Conservation (phyloP, 2,113 vertebrate genomes). For the Cairina moschata region DNA sequence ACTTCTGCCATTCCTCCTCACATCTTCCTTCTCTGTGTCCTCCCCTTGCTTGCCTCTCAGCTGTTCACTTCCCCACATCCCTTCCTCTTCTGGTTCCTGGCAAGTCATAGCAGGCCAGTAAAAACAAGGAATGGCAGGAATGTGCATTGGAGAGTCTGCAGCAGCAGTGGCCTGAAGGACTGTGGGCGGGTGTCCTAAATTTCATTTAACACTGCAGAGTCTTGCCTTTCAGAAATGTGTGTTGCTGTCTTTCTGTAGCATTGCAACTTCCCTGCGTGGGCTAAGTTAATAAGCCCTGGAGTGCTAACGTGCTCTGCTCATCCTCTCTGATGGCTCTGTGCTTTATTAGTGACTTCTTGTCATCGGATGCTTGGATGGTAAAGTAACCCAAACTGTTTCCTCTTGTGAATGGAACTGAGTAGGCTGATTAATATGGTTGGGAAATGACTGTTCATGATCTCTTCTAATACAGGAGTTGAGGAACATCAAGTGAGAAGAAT, state of each 20-base stretch:
- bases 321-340: neutral
- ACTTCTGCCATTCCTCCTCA: neutral
- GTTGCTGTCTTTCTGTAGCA: neutral
- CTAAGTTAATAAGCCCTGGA: neutral
- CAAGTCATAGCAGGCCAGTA: neutral
- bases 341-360: neutral
- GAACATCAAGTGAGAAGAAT: neutral
- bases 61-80: neutral
- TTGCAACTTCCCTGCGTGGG: neutral
- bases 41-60: neutral
- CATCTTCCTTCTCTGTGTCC: neutral
- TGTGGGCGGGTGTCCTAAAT: conserved; percentile 30
- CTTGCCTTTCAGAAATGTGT: conserved; percentile 6
- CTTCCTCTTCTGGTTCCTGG: neutral
- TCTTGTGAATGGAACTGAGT: neutral
- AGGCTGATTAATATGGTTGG: neutral
- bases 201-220: conserved; percentile 3
- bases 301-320: neutral
- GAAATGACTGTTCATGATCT: neutral
- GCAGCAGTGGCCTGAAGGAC: conserved; percentile 24
- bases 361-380: neutral
- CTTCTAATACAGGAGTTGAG: neutral
- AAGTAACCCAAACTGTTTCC: neutral
- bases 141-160: neutral
- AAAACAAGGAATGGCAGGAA: conserved; percentile 15